A percentile compares a stretch with the other conserved stretches of the same genome.
phyloP scores from a whole-genome alignment of 64 coral and sea anemone genomes.

The Montipora efflorescens region DNA sequence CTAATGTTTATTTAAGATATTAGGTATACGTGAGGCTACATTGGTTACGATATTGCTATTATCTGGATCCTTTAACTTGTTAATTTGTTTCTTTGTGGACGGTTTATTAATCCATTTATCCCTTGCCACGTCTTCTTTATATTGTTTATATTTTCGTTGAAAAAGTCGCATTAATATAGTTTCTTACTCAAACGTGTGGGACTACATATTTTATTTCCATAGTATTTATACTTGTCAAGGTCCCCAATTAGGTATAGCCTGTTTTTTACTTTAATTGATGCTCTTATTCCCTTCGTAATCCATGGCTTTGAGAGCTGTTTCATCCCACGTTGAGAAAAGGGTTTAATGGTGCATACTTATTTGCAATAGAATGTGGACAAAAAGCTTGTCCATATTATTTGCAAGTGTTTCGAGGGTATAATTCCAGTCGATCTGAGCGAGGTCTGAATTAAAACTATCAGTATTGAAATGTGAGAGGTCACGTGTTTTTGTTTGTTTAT shows the following conservation, averaged over 20 bases:
- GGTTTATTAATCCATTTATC: background rate
- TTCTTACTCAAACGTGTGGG: slow-evolving; percentile 11
- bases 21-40: background rate
- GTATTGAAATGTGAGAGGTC: slow-evolving; percentile 9
- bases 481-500: background rate
- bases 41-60: background rate
- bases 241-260: slow-evolving; percentile 6
- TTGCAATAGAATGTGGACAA: slow-evolving; percentile 30
- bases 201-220: slow-evolving; percentile 16
- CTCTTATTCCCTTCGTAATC: slow-evolving; percentile 21
- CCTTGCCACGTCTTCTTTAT: slow-evolving; percentile 40
- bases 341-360: slow-evolving; percentile 63
- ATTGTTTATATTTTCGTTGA: slow-evolving; percentile 10
- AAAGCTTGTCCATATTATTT: slow-evolving; percentile 8
- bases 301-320: slow-evolving; percentile 26
- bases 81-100: no score
- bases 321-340: background rate
- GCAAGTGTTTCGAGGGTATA: background rate
- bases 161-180: slow-evolving; percentile 15
- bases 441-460: slow-evolving; percentile 7
- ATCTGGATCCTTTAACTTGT: background rate
- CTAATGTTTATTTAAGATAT: background rate
- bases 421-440: slow-evolving; percentile 15
- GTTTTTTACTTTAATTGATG: slow-evolving; percentile 37
- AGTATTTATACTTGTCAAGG: slow-evolving; percentile 16